phyloP scores from a whole-genome alignment of 2,113 vertebrate genomes.

The Gadus chalcogrammus region DNA sequence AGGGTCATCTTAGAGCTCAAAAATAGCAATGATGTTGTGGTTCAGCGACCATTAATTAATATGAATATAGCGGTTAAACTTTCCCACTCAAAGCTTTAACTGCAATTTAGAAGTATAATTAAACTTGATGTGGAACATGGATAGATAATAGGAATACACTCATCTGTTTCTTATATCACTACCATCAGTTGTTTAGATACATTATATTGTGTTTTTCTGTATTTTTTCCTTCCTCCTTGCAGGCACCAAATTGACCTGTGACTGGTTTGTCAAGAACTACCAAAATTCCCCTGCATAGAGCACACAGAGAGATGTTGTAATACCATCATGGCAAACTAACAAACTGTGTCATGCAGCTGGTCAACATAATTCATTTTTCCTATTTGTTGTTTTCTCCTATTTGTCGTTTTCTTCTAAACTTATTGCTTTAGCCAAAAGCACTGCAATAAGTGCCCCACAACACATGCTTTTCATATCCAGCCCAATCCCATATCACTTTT shows the following conservation, averaged over 20 bases:
- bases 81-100: background rate
- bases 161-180: background rate
- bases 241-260: conserved; percentile 83
- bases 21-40: background rate
- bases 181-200: background rate
- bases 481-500: too few relatives aligned
- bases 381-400: too few relatives aligned
- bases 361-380: too few relatives aligned
- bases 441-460: too few relatives aligned
- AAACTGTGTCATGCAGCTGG: too few relatives aligned
- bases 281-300: conserved; percentile 75
- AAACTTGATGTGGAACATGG: background rate
- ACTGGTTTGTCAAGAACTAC: conserved; percentile 81
- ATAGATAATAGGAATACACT: background rate
- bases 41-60: background rate
- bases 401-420: background rate
- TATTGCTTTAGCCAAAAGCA: too few relatives aligned
- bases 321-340: too few relatives aligned
- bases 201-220: background rate
- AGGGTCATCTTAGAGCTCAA: background rate
- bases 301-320: too few relatives aligned
- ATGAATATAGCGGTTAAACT: background rate
- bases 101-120: background rate
- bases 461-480: too few relatives aligned
- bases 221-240: background rate